These are phyloP conservation scores for Pangasius macronema DNA, from an alignment of 2,797 vertebrate genomes.

Conservation along the genomic window DNA sequence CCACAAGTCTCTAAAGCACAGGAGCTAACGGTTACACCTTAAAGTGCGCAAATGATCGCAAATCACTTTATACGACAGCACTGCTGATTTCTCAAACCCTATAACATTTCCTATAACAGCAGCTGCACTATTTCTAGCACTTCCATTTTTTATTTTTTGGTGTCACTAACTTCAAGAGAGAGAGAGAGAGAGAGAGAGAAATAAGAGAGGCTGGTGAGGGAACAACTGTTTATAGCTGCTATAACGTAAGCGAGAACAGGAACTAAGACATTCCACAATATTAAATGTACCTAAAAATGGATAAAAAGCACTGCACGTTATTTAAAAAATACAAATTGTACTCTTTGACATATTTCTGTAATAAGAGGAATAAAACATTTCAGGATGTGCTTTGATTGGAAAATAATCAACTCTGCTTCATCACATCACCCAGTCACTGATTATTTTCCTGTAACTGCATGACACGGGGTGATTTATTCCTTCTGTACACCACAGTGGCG, in stretches of 20 bases:
- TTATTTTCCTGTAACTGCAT: not conserved
- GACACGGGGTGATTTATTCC: not conserved
- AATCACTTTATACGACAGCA: no score
- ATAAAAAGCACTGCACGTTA: not conserved
- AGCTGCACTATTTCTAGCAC: not conserved
- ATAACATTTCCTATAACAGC: not conserved
- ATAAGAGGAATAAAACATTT: not conserved
- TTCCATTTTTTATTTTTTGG: no score
- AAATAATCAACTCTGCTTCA: not conserved
- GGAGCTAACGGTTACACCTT: not conserved
- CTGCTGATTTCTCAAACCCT: not conserved
- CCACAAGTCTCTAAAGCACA: conserved; percentile 47
- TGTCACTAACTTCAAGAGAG: no score
- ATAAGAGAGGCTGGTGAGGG: not conserved
- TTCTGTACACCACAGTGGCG: not conserved
- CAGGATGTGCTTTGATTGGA: not conserved
- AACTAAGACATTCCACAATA: not conserved
- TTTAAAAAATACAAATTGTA: not conserved
- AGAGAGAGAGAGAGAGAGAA: no score
- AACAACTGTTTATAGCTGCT: not conserved
- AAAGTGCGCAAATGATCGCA: not conserved
- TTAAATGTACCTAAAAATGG: not conserved
- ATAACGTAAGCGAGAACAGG: not conserved
- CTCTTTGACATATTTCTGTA: not conserved
- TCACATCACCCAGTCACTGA: not conserved